Conservation (phyloP, 2,797 vertebrate species). For the Gouania willdenowi region DNA sequence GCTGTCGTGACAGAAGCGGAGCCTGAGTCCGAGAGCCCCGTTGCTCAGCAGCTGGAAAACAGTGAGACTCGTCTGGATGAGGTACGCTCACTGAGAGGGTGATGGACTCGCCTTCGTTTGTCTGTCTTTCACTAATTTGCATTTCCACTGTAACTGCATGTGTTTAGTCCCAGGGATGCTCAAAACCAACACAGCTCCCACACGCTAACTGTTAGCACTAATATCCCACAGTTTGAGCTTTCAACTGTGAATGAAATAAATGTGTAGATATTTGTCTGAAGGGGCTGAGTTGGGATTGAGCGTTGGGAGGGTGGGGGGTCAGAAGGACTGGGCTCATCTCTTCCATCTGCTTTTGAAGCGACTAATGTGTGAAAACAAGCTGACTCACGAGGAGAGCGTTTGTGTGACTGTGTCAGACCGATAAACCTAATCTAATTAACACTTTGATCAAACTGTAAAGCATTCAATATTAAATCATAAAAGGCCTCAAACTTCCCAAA, state of each 20-base stretch:
- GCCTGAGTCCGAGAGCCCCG: constrained; percentile 62
- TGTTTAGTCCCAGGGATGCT: constrained; percentile 11
- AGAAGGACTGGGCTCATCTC: constrained; percentile 21
- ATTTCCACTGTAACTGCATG: constrained; percentile 48
- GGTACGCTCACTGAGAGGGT: constrained; percentile 69
- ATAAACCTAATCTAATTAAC: no score
- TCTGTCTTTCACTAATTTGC: constrained; percentile 49
- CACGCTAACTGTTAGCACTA: neutral
- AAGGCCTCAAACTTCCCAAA: no score
- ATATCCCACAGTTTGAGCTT: neutral
- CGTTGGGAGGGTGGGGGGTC: no score
- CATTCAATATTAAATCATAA: no score
- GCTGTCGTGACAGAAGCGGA: constrained; percentile 74
- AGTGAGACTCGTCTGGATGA: constrained; percentile 70
- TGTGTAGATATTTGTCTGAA: neutral
- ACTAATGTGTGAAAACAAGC: constrained; percentile 21
- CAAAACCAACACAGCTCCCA: constrained; percentile 45
- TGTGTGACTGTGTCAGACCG: no score
- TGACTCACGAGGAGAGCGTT: constrained; percentile 24
- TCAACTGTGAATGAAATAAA: neutral
- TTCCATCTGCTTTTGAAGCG: constrained; percentile 29
- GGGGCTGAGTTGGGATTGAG: constrained; percentile 56
- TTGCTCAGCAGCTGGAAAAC: constrained; percentile 66
- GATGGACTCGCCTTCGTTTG: constrained; percentile 17
- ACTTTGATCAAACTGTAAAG: no score